Percentiles rank a stretch among this genome's conserved stretches.
These are phyloP conservation scores for western clawed frog (Xenopus tropicalis) DNA, from an alignment of 2,113 vertebrate genomes.

Conservation along the genomic window DNA sequence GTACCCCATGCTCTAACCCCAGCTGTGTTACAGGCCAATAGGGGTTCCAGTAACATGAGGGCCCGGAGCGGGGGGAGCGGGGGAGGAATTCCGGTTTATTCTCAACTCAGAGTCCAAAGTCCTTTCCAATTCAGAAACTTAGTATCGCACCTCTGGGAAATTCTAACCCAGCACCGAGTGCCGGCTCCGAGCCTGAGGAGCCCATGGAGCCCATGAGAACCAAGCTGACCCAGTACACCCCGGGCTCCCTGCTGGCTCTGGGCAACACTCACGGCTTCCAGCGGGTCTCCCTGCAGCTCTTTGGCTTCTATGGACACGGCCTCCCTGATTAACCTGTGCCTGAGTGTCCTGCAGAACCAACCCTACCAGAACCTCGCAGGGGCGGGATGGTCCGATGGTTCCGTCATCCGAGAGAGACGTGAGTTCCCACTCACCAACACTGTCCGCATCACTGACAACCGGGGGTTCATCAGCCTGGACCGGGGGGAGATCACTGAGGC, in stretches of 20 bases:
- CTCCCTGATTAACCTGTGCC: conserved; percentile 1
- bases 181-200: no score
- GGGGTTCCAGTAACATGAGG: no score
- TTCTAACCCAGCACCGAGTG: no score
- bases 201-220: neutral
- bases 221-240: neutral
- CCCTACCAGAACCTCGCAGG: neutral
- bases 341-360: neutral
- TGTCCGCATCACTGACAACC: conserved; percentile 1
- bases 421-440: neutral
- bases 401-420: neutral
- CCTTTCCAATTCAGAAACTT: no score
- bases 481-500: neutral
- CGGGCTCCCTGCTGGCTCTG: neutral
- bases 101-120: no score
- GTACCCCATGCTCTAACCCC: no score
- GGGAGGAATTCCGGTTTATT: no score
- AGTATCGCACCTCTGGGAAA: no score
- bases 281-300: conserved; percentile 12
- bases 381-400: neutral
- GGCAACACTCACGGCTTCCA: neutral
- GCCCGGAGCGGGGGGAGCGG: no score
- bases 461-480: neutral
- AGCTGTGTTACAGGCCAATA: no score
- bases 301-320: conserved; percentile 1